These are phyloP conservation scores for Poeciliopsis turneri DNA, from an alignment of 2,797 vertebrate species.

Conservation along the genomic window DNA sequence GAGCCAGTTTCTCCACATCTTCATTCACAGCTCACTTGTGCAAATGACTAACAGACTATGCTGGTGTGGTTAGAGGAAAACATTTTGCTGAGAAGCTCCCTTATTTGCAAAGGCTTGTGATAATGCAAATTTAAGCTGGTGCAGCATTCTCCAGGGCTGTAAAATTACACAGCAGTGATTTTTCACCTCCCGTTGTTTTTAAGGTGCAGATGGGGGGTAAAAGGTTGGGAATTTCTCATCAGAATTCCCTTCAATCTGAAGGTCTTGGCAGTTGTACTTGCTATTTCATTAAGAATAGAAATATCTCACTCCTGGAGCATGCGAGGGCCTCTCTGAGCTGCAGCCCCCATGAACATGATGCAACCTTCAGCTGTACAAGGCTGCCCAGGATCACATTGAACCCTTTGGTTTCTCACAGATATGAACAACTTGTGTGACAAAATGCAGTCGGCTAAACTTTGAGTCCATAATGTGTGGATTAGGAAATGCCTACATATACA, in stretches of 20 bases:
- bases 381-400: conserved; percentile 43
- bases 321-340: conserved; percentile 25
- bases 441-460: conserved; percentile 26
- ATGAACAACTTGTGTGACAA: conserved; percentile 41
- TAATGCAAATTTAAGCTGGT: conserved; percentile 24
- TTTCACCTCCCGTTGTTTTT: conserved; percentile 18
- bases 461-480: background rate
- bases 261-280: conserved; percentile 29
- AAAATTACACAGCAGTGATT: conserved; percentile 7
- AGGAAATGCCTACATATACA: background rate
- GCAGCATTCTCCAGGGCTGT: background rate
- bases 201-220: background rate
- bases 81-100: conserved; percentile 7
- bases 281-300: conserved; percentile 1
- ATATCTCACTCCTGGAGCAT: conserved; percentile 19
- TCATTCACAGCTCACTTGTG: conserved; percentile 4
- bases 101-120: conserved; percentile 2
- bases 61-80: background rate
- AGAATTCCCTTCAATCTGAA: conserved; percentile 34
- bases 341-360: conserved; percentile 25
- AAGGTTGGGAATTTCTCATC: conserved; percentile 41
- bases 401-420: conserved; percentile 33
- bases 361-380: conserved; percentile 27
- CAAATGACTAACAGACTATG: conserved; percentile 5
- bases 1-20: background rate